A percentile compares a stretch with the other conserved stretches of the same genome.
phyloP scores from a whole-genome alignment of 2,797 vertebrate species.

The Alouatta caraya region DNA sequence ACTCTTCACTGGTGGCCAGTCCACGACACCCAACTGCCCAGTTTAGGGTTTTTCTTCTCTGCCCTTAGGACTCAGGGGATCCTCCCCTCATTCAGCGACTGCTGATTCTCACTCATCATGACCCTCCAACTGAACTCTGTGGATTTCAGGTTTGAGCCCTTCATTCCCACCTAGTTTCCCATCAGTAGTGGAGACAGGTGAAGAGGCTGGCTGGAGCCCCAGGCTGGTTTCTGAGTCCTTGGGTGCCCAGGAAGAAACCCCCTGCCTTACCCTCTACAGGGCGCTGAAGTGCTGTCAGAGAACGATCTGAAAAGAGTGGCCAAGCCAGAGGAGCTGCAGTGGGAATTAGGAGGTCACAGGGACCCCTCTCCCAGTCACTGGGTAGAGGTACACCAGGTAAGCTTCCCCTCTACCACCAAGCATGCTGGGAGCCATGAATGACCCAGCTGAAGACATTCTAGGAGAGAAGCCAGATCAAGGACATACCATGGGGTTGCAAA shows the following conservation, averaged over 20 bases:
- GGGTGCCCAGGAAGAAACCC: neutral
- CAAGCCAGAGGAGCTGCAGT: slow-evolving; percentile 72
- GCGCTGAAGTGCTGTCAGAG: slow-evolving; percentile 68
- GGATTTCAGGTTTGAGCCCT: slow-evolving; percentile 70
- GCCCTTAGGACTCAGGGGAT: slow-evolving; percentile 54
- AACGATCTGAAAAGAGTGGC: slow-evolving; percentile 74
- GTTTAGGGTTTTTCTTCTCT: neutral
- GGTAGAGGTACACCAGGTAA: slow-evolving; percentile 79
- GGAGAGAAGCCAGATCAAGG: neutral
- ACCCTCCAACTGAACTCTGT: slow-evolving; percentile 45
- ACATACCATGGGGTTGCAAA: neutral
- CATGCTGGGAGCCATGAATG: neutral
- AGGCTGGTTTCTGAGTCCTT: neutral
- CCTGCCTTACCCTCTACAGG: slow-evolving; percentile 44
- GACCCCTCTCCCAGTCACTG: slow-evolving; percentile 68
- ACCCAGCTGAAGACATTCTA: neutral
- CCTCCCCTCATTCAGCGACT: slow-evolving; percentile 70
- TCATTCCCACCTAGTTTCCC: neutral
- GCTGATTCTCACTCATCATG: slow-evolving; percentile 56
- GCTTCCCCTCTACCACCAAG: neutral
- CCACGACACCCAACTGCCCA: neutral
- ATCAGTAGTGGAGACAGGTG: neutral
- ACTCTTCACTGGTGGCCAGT: neutral
- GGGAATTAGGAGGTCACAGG: slow-evolving; percentile 70
- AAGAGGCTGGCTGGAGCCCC: neutral